Evolutionary conservation across 2,888 invertebrate species (phyloP), one percentile per base, ranked within the genome.

Genomic region (Drosophila ustulata): DNA sequence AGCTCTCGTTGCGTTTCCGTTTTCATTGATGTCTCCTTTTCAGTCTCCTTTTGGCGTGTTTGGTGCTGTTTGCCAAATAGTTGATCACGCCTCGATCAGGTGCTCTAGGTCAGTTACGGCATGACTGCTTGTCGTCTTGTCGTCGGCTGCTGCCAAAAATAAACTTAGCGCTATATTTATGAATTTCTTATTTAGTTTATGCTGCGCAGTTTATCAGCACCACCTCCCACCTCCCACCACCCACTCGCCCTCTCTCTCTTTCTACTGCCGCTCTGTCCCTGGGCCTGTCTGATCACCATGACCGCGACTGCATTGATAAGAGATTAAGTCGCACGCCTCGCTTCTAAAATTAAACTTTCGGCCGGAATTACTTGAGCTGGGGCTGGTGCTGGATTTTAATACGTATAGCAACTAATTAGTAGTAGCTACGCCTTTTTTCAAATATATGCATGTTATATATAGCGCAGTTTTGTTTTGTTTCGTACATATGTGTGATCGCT

Each of bases 41-140:
- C 32, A 13, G 23, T 47, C 56, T 52, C 13, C 11, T 47, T 56
- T 49, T 4, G 47, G 11, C 3, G 30, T 41, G 18, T 41, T 41
- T 41, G 13, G 7, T 5, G 28, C 18, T 47, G 13, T n/a, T 47
- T 70, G 75, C 76, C 76, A 74, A 74, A 77, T 59, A 58, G 55
- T 64, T 73, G 90, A 90, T 90, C 90, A 90, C 90, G 90, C 79
- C 61, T 50, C 49, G 88, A 88, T 85, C 89, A 89, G 82, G 76
- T 89, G 89, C 74, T 88, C 88, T 90, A 90, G 89, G 89, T 90
- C 90, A 90, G 90, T 90, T 85, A 88, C 75, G 79, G 71, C 78
- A 71, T 78, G 71, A 47, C 66, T 63, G 25, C 34, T 55, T 30
- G 28, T 49, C 23, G 8, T 41, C 37, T 37, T 37, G 49, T 47